phyloP scores from a whole-genome alignment of 1,140 invertebrate species.

The Phthorimaea operculella region DNA sequence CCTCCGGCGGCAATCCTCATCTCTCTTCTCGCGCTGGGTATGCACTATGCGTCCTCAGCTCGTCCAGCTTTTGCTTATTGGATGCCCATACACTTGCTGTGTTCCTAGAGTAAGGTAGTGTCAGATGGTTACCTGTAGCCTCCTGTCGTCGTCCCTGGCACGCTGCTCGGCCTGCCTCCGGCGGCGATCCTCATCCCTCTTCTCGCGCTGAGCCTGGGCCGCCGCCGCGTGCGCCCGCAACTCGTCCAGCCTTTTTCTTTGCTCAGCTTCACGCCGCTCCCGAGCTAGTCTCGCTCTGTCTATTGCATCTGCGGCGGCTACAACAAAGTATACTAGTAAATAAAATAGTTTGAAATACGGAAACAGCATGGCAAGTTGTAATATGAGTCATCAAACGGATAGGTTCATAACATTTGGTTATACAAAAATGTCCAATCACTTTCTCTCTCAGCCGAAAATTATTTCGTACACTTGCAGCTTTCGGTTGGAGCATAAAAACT shows the following conservation, averaged over 20 bases:
- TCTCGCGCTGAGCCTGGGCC: conserved; percentile 87
- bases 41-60: too few relatives aligned
- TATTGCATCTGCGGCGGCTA: conserved; percentile 54
- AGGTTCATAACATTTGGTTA: too few relatives aligned
- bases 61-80: too few relatives aligned
- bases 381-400: too few relatives aligned
- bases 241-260: conserved; percentile 86
- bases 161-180: conserved; percentile 84
- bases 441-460: too few relatives aligned
- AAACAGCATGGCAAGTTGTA: too few relatives aligned
- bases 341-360: not conserved
- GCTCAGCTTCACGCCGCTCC: conserved; percentile 87
- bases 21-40: conserved; percentile 88
- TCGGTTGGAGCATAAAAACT: too few relatives aligned
- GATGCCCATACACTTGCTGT: too few relatives aligned
- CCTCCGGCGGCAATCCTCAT: conserved; percentile 81
- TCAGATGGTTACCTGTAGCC: conserved; percentile 59
- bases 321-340: not conserved
- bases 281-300: conserved; percentile 74
- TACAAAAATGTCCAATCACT: too few relatives aligned
- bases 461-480: too few relatives aligned
- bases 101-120: too few relatives aligned
- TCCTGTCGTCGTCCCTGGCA: conserved; percentile 79
- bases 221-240: conserved; percentile 85
- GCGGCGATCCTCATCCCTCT: conserved; percentile 85